A percentile compares a stretch with the other conserved stretches of the same genome.
Evolutionary conservation across 2,113 vertebrate genomes (phyloP).

Genomic region (Ailuropoda melanoleuca): DNA sequence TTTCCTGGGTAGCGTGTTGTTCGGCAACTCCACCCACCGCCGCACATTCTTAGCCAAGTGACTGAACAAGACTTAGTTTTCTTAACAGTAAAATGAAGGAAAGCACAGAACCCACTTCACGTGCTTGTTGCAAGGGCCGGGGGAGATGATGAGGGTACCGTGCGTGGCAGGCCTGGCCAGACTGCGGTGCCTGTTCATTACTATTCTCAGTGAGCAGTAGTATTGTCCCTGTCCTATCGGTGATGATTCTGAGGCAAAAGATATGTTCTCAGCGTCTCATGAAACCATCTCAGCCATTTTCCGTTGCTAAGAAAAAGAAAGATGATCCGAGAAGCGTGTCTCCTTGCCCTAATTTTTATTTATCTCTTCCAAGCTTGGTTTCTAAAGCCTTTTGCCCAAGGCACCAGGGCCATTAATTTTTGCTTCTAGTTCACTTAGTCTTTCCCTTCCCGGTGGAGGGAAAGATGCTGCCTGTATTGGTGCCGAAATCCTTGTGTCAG

Average conservation of each 20-base stretch:
- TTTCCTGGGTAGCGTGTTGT: accelerated
- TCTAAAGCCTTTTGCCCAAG: not conserved
- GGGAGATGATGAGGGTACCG: accelerated
- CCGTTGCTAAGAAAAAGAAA: not conserved
- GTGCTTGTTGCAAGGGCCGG: not conserved
- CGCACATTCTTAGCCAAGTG: not conserved
- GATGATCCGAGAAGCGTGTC: accelerated
- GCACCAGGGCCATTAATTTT: not conserved
- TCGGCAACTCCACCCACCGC: too few species aligned
- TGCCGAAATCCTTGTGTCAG: not conserved
- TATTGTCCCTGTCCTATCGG: not conserved
- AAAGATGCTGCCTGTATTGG: not conserved
- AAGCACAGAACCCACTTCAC: accelerated
- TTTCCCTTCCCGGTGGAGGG: not conserved
- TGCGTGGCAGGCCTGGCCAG: accelerated
- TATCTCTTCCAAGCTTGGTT: not conserved
- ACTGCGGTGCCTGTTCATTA: not conserved
- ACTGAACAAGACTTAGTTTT: not conserved
- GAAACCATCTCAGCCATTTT: not conserved
- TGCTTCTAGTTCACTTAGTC: not conserved
- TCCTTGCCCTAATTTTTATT: not conserved
- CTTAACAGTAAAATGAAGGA: not conserved
- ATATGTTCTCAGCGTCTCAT: accelerated
- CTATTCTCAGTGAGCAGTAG: not conserved
- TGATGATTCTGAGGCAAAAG: not conserved